Evolutionary conservation across 2,113 vertebrate genomes (phyloP), one percentile per base, ranked within the genome.

Genomic region (Sebastes schlegelii): DNA sequence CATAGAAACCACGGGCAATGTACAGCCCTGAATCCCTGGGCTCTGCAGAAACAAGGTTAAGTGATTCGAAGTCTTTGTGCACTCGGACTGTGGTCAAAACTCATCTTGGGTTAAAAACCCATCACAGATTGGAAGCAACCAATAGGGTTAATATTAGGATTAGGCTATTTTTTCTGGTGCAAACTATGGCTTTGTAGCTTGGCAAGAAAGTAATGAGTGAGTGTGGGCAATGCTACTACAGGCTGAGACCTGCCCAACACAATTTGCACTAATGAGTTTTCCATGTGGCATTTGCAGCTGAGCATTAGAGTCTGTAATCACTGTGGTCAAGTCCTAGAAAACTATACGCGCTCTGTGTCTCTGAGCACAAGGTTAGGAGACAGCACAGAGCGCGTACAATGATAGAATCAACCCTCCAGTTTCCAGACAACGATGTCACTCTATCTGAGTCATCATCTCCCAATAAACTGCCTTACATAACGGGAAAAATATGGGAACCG

Each of bases 261-360:
- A 85, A 54, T 78, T 82, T 84, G 40, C 61, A 67, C 65, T 86
- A 88, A 95, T 92, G 89, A 84, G 45, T 94, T 95, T 92, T 94
- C 92, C 92, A 91, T 92, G 83, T 86, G 89, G 77, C 26, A 62
- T 90, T 80, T 80, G 68, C 74, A 90, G 91, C 82, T 80, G 72
- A 90, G 68, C 64, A 88, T 88, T 76, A 80, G 61, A 68, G 73
- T 79, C 79, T 75, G 58, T 88, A 86, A 91, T 85, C 81, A 80
- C 16, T 84, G 76, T 72, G 84, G 87, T 87, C 57, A 74, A 74
- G 73, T 86, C 70, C 61, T 67, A 87, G 77, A 87, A 85, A 79
- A 72, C 60, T 65, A 74, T 73, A 74, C 64, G 19, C 76, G 51
- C 72, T 79, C 58, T 78, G 73, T 74, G 55, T 84, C 61, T 72